A percentile compares a stretch with the other conserved stretches of the same genome.
phyloP scores from a whole-genome alignment of 2,113 vertebrate genomes.

The Argyrosomus japonicus region DNA sequence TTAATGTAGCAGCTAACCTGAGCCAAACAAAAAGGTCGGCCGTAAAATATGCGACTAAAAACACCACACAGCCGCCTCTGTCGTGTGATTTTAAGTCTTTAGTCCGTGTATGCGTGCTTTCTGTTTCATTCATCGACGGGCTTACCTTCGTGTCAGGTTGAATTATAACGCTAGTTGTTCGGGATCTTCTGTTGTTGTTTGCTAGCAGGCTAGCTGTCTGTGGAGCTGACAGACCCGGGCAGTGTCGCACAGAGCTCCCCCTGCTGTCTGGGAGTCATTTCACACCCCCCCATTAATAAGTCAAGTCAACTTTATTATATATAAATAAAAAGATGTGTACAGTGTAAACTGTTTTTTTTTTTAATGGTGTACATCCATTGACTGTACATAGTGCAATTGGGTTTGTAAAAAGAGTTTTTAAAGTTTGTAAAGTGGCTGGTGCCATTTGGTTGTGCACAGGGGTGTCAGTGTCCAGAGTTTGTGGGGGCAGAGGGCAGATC shows the following conservation, averaged over 20 bases:
- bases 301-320: too few relatives aligned
- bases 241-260: conserved; percentile 7
- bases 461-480: too few relatives aligned
- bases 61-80: not conserved
- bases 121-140: not conserved
- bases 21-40: conserved; percentile 61
- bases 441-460: too few relatives aligned
- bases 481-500: too few relatives aligned
- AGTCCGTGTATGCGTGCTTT: accelerated
- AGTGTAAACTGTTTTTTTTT: too few relatives aligned
- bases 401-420: too few relatives aligned
- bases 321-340: too few relatives aligned
- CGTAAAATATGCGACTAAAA: not conserved
- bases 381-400: too few relatives aligned
- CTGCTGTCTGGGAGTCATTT: conserved; percentile 45
- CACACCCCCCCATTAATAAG: too few relatives aligned
- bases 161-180: conserved; percentile 49
- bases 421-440: too few relatives aligned
- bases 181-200: conserved; percentile 77
- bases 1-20: conserved; percentile 51
- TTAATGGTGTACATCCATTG: too few relatives aligned
- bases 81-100: not conserved
- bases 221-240: not conserved
- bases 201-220: conserved; percentile 62
- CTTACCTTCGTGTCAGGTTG: conserved; percentile 64